A percentile compares a stretch with the other conserved stretches of the same genome.
Conservation (phyloP, 2,113 vertebrate genomes). For the Herpetotheres cachinnans region DNA sequence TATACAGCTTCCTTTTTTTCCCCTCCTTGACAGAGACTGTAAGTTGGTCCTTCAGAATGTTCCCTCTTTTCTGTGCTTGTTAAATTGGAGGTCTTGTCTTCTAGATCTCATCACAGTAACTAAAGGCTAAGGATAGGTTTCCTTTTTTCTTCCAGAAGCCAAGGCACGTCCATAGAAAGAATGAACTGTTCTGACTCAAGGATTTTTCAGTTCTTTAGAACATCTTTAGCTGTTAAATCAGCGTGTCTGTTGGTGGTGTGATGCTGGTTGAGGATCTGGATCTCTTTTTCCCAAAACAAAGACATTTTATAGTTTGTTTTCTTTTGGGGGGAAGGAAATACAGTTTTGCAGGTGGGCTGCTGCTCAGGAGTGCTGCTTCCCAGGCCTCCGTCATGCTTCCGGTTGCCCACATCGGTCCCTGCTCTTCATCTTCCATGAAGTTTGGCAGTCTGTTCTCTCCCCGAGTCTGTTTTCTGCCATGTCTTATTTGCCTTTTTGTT, state of each 20-base stretch:
- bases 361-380: neutral
- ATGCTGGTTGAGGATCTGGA: neutral
- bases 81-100: neutral
- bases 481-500: neutral
- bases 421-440: neutral
- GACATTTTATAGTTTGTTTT: neutral
- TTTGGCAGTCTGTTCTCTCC: rapidly evolving
- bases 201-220: neutral
- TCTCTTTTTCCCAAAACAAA: neutral
- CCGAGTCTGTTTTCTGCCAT: rapidly evolving
- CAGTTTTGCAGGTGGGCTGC: neutral
- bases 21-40: neutral
- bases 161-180: neutral
- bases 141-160: neutral
- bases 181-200: neutral
- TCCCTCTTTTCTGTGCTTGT: neutral
- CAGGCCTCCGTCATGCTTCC: neutral
- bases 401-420: neutral
- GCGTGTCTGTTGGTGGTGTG: neutral
- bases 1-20: neutral
- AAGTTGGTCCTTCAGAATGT: neutral
- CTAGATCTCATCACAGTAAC: neutral
- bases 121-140: neutral
- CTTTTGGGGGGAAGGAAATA: neutral
- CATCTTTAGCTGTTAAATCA: neutral